Evolutionary conservation across 1,140 invertebrate genomes (phyloP).

Genomic region (Nymphalis io): DNA sequence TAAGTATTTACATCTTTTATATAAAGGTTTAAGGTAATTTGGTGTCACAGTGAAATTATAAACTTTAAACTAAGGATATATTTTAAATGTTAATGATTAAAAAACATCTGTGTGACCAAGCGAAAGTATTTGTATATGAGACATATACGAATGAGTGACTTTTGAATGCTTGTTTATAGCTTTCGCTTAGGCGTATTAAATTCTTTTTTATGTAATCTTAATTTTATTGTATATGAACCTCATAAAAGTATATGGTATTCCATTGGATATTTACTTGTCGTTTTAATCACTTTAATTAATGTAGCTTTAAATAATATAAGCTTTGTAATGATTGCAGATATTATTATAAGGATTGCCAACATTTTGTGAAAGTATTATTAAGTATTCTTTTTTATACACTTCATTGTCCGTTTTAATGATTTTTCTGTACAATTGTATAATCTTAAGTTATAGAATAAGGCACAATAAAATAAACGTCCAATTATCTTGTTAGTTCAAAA

Average conservation of each 20-base stretch:
- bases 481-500: background rate
- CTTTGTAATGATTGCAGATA: background rate
- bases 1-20: background rate
- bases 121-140: no score
- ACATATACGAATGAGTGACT: no score
- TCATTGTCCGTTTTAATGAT: background rate
- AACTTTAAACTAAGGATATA: no score
- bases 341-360: background rate
- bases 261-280: background rate
- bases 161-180: no score
- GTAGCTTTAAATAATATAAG: conserved; percentile 3
- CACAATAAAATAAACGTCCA: background rate
- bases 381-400: background rate
- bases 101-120: no score
- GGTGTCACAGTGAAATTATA: no score
- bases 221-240: background rate
- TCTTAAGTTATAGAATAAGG: background rate
- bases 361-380: background rate
- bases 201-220: background rate
- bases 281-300: background rate
- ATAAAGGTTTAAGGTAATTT: background rate
- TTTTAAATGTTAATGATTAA: no score
- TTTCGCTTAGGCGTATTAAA: no score
- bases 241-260: no score
- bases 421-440: background rate